Percentiles rank a stretch among this genome's conserved stretches.
Evolutionary conservation across 2,797 vertebrate genomes (phyloP).

Genomic region (Delichon dasypus): DNA sequence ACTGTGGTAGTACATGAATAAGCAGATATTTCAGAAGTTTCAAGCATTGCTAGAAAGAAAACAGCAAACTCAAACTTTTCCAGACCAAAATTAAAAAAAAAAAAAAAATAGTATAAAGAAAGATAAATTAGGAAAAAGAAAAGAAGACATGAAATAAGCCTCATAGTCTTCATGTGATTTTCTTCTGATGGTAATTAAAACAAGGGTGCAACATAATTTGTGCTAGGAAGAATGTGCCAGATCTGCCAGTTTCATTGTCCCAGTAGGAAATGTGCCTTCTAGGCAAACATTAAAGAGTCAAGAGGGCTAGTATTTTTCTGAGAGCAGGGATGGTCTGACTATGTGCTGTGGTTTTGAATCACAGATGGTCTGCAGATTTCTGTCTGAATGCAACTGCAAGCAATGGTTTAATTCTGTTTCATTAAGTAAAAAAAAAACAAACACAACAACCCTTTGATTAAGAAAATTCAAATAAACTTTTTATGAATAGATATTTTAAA

Average conservation of each 20-base stretch:
- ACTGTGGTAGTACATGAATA: not conserved
- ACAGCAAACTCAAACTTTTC: not conserved
- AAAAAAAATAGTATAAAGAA: not conserved
- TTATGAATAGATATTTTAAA: not conserved
- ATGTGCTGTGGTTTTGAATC: not conserved
- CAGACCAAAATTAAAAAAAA: not conserved
- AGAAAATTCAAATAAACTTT: not conserved
- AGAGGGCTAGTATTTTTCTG: not conserved
- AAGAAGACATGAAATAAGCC: not conserved
- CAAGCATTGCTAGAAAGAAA: not conserved
- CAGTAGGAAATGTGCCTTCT: not conserved
- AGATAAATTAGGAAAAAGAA: not conserved
- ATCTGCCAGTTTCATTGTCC: not conserved
- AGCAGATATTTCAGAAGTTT: not conserved
- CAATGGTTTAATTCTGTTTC: not conserved
- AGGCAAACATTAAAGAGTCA: not conserved
- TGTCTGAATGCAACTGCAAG: not conserved
- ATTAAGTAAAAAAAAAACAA: not conserved
- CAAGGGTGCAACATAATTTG: not conserved
- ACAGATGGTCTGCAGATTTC: conserved; percentile 55
- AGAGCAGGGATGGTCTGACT: not conserved
- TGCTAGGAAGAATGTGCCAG: not conserved
- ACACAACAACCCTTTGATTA: not conserved
- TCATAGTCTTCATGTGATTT: not conserved
- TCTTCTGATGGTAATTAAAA: not conserved